Percentiles rank a stretch among this genome's conserved stretches.
Evolutionary conservation across 2,888 invertebrate genomes (phyloP).

Genomic region (Acronicta alni): DNA sequence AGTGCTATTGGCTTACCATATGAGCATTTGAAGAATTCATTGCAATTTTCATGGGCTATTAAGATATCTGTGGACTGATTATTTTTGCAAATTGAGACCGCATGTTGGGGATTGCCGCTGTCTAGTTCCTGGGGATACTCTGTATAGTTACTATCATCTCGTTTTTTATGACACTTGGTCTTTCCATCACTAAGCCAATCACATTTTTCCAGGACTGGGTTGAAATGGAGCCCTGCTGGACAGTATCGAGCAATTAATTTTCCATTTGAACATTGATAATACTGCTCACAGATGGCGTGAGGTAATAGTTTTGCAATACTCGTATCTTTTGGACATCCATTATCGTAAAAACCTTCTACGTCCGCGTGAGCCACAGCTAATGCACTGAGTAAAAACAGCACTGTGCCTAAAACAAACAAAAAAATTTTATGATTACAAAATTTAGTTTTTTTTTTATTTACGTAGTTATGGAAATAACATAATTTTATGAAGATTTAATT

Average conservation of each 20-base stretch:
- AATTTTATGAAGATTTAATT: too few relatives aligned
- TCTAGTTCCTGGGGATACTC: slow-evolving; percentile 25
- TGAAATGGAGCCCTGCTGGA: slow-evolving; percentile 24
- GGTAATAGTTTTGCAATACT: slow-evolving; percentile 23
- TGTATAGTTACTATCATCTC: background rate
- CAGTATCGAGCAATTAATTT: slow-evolving; percentile 24
- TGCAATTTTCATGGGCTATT: slow-evolving; percentile 66
- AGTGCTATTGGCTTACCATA: slow-evolving; percentile 55
- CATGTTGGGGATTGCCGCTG: slow-evolving; percentile 57
- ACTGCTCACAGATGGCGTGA: slow-evolving; percentile 61
- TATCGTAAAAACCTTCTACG: slow-evolving; percentile 5
- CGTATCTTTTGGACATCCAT: slow-evolving; percentile 40
- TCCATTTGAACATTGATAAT: slow-evolving; percentile 58
- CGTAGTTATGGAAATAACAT: too few relatives aligned
- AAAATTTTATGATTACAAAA: background rate
- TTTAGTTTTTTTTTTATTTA: too few relatives aligned
- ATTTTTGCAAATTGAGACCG: slow-evolving; percentile 57
- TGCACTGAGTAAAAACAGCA: slow-evolving; percentile 29
- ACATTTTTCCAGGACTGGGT: slow-evolving; percentile 48
- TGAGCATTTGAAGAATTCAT: slow-evolving; percentile 65
- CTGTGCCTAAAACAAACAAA: slow-evolving; percentile 45
- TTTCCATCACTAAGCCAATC: slow-evolving; percentile 50
- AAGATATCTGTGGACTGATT: slow-evolving; percentile 56
- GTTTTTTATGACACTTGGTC: slow-evolving; percentile 43
- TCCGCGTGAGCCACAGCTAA: slow-evolving; percentile 20